Evolutionary conservation across 1,140 invertebrate genomes (phyloP), one percentile per base, ranked within the genome.

Genomic region (Saccostrea echinata): DNA sequence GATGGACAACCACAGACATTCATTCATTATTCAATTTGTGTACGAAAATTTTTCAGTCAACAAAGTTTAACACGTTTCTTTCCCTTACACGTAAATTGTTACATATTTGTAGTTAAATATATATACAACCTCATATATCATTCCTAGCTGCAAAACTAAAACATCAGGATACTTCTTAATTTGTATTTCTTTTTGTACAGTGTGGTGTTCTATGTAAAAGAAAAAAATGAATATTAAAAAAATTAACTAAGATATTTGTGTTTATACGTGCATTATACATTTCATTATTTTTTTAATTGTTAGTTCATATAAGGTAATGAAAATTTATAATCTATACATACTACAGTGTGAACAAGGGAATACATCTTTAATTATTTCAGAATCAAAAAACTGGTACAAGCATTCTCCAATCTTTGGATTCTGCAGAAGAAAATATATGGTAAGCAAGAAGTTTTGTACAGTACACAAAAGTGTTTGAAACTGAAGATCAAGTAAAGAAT

Each of bases 1-100:
- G 52, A 53, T 53, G 52, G 4, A 53, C 52, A 53, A 53, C 12
- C 6, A 8, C 4, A 53, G 4, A 4, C 12, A 8, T 8, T 53
- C 52, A 53, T 53, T 53, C 12, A 53, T 12, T 53, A 53, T 4
- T 8, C 52, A 53, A 8, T 53, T 8, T 12, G 12, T 8, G 6
- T 53, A 4, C 12, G 12, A 53, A 12, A 8, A 8, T 53, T 53
- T 4, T 53, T n/a, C n/a, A n/a, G n/a, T n/a, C n/a, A n/a, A n/a
- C n/a, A n/a, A n/a, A n/a, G n/a, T n/a, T n/a, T n/a, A n/a, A n/a
- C n/a, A n/a, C n/a, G n/a, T n/a, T n/a, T n/a, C n/a, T n/a, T n/a
- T n/a, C n/a, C n/a, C n/a, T n/a, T 9, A 21, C 0, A 0, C 3
- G 9, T 0, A 1, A 0, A 57, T 0, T 57, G 0, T 0, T 0